Conservation (phyloP, 30 jellyfish, hydroid and myxozoan genomes). For the Haliclystus octoradiatus region DNA sequence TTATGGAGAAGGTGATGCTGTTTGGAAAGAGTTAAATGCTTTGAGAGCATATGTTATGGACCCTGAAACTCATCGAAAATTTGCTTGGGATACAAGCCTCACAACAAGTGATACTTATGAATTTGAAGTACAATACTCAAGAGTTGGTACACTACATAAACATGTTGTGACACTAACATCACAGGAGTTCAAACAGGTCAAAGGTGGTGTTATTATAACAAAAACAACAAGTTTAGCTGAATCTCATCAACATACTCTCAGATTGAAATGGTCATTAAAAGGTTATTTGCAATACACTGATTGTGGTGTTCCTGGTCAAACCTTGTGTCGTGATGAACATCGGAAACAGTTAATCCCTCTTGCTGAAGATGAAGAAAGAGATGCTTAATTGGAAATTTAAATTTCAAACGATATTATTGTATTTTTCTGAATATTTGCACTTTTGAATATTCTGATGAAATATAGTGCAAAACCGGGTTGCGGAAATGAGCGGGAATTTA, state of each 20-base stretch:
- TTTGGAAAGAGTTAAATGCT: constrained; percentile 63
- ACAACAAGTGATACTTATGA: constrained; percentile 11
- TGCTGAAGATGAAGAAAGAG: too few relatives aligned
- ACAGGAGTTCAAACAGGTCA: constrained; percentile 8
- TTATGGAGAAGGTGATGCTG: constrained; percentile 66
- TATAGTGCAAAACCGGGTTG: too few relatives aligned
- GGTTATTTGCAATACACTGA: constrained; percentile 1
- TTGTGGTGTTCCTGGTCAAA: constrained; percentile 36
- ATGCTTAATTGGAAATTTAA: too few relatives aligned
- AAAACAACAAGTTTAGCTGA: constrained; percentile 31
- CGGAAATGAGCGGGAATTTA: too few relatives aligned
- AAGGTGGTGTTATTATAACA: neutral
- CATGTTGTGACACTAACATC: constrained; percentile 18
- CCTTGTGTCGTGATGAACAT: constrained; percentile 34
- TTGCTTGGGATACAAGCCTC: constrained; percentile 13
- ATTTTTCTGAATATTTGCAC: too few relatives aligned
- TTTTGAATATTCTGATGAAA: too few relatives aligned
- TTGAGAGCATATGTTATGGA: constrained; percentile 31
- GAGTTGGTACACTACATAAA: constrained; percentile 18
- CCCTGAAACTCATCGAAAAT: constrained; percentile 19
- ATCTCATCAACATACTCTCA: constrained; percentile 42
- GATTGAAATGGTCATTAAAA: constrained; percentile 11
- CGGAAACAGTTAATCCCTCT: too few relatives aligned
- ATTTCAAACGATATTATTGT: too few relatives aligned
- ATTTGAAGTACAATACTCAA: constrained; percentile 24